Conservation (phyloP, 2,888 invertebrate species). For the Heliothis peltigera region DNA sequence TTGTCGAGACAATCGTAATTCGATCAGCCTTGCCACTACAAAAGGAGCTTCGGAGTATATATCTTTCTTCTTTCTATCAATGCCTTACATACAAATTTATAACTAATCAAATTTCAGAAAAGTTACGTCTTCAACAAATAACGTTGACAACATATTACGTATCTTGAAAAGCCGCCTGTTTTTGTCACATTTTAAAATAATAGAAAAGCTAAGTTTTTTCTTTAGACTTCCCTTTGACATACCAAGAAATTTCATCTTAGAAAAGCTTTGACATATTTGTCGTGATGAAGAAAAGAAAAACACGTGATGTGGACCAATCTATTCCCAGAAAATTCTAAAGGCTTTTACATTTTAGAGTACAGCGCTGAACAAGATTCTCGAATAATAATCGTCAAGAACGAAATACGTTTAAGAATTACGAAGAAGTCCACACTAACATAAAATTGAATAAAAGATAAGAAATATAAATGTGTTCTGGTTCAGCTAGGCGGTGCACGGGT, state of each 20-base stretch:
- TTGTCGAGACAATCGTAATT: constrained; percentile 29
- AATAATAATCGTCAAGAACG: constrained; percentile 3
- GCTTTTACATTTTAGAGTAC: neutral
- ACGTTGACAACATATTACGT: neutral
- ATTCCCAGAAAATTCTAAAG: neutral
- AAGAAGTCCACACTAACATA: constrained; percentile 4
- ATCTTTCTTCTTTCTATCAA: neutral
- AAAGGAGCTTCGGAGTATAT: constrained; percentile 17
- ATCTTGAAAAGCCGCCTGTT: neutral
- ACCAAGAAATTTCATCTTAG: no score
- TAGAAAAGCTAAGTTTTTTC: no score
- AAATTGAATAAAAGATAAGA: neutral
- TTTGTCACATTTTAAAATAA: no score
- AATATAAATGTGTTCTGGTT: constrained; percentile 14
- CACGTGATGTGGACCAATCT: neutral
- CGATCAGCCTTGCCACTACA: constrained; percentile 22
- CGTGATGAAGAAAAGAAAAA: neutral
- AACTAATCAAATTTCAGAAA: constrained; percentile 16
- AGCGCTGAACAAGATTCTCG: constrained; percentile 2
- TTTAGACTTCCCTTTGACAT: no score
- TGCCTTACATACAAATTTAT: constrained; percentile 19
- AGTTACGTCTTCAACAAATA: constrained; percentile 5
- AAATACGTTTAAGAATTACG: constrained; percentile 1
- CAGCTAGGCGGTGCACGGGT: constrained; percentile 25
- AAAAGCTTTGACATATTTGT: no score